Conservation (phyloP, 1,140 invertebrate genomes). For the Microplitis mediator region DNA sequence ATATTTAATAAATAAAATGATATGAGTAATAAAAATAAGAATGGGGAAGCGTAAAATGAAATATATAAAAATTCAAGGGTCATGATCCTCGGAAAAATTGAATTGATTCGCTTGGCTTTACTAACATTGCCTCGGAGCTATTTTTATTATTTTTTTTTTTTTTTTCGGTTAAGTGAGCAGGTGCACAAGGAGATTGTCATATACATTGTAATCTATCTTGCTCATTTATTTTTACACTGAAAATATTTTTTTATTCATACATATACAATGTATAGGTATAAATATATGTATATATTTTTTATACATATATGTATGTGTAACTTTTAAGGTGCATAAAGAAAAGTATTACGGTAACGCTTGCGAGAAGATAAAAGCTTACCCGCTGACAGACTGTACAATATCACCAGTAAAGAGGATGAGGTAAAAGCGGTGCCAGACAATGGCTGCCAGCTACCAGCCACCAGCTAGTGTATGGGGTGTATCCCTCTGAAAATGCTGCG, state of each 20-base stretch:
- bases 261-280: not conserved
- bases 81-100: constrained; percentile 8
- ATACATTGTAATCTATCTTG: not conserved
- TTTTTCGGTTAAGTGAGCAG: not conserved
- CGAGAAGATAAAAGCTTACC: constrained; percentile 18
- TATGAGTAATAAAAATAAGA: not conserved
- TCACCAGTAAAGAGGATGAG: constrained; percentile 16
- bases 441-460: not conserved
- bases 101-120: constrained; percentile 11
- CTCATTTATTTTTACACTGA: not conserved
- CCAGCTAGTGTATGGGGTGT: not conserved
- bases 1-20: too few species aligned
- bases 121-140: not conserved
- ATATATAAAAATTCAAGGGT: constrained; percentile 2
- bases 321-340: not conserved
- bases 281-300: not conserved
- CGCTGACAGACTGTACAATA: constrained; percentile 20
- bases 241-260: not conserved
- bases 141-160: not conserved
- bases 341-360: constrained; percentile 4
- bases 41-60: not conserved
- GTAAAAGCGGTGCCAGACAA: constrained; percentile 19
- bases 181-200: constrained; percentile 6
- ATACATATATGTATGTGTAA: not conserved
- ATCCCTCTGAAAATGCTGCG: not conserved